These are phyloP conservation scores for Mystacides longicornis DNA, from an alignment of 2,888 invertebrate species.

Conservation along the genomic window DNA sequence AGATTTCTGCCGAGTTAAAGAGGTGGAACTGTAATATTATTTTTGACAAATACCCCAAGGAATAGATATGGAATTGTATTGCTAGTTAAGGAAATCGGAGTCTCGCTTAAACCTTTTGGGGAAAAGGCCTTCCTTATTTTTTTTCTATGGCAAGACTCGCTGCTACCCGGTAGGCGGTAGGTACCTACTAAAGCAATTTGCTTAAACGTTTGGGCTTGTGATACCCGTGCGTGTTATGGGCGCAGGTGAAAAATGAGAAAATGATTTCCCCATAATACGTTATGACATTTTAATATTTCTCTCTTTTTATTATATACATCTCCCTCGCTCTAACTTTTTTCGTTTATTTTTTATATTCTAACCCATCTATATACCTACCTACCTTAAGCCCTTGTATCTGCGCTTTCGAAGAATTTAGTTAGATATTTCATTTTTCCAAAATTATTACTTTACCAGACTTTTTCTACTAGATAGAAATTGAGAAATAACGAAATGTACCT, in stretches of 20 bases:
- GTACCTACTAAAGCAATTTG: constrained; percentile 9
- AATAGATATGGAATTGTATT: constrained; percentile 13
- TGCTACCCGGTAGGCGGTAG: too few species aligned
- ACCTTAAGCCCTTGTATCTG: background rate
- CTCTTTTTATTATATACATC: too few species aligned
- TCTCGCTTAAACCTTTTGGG: constrained; percentile 8
- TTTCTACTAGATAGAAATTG: too few species aligned
- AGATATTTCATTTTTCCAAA: too few species aligned
- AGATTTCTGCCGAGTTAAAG: too few species aligned
- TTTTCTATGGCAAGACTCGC: too few species aligned
- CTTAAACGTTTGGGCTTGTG: constrained; percentile 3
- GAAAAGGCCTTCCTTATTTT: constrained; percentile 1
- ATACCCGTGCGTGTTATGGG: background rate
- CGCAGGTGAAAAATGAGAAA: constrained; percentile 3
- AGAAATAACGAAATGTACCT: too few species aligned
- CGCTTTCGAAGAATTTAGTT: too few species aligned
- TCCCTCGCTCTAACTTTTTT: too few species aligned
- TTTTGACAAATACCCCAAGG: constrained; percentile 8
- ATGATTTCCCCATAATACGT: constrained; percentile 2
- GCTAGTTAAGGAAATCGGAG: constrained; percentile 22
- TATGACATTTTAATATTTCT: constrained; percentile 5
- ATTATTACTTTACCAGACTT: too few species aligned
- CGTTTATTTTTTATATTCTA: background rate
- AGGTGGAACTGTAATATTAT: background rate
- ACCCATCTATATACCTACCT: background rate